These are phyloP conservation scores for Linnaemya tessellans DNA, from an alignment of 2,888 invertebrate species.

Conservation along the genomic window DNA sequence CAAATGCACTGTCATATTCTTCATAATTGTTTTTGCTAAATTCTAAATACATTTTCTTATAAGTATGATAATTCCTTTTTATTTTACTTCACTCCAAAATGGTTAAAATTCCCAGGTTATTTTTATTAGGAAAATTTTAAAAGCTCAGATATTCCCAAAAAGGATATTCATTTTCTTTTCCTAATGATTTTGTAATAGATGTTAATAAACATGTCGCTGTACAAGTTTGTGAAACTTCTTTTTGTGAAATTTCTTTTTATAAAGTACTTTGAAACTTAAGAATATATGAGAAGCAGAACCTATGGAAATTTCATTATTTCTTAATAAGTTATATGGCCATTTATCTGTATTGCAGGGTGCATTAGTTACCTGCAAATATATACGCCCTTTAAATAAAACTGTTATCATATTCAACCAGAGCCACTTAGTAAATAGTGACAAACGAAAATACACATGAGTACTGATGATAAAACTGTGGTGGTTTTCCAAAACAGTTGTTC, in stretches of 20 bases:
- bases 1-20: slow-evolving; percentile 72
- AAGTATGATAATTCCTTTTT: slow-evolving; percentile 33
- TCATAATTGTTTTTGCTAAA: slow-evolving; percentile 68
- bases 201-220: neutral
- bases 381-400: no score
- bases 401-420: no score
- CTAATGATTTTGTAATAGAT: slow-evolving; percentile 21
- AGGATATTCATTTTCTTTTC: slow-evolving; percentile 10
- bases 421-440: no score
- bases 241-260: neutral
- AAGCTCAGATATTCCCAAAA: neutral
- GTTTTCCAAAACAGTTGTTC: no score
- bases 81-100: slow-evolving; percentile 6
- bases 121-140: slow-evolving; percentile 22
- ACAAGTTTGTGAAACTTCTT: neutral
- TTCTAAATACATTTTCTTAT: slow-evolving; percentile 19
- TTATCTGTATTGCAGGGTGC: no score
- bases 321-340: no score
- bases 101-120: slow-evolving; percentile 39
- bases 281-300: neutral
- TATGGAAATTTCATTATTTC: no score
- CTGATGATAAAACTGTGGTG: no score
- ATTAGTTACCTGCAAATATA: no score
- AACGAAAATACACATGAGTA: no score
- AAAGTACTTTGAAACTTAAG: neutral